Evolutionary conservation across 2,797 vertebrate species (phyloP).

Genomic region (Protosalanx chinensis): DNA sequence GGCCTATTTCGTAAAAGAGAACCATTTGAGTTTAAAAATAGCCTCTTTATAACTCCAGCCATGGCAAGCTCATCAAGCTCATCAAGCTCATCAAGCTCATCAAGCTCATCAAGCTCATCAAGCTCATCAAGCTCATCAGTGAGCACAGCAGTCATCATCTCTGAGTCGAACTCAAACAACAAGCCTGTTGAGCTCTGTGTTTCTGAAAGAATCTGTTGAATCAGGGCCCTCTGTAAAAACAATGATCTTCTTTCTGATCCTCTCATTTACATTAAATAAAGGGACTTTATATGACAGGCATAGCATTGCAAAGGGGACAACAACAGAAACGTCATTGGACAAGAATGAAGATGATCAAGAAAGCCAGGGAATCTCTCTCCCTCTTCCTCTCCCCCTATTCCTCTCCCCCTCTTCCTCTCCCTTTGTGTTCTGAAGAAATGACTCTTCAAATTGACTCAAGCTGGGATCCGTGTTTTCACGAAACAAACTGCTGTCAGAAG

Average conservation of each 20-base stretch:
- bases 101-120: no score
- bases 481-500: conserved; percentile 30
- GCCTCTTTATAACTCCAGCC: not conserved
- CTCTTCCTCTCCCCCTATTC: not conserved
- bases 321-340: no score
- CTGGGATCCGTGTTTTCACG: conserved; percentile 31
- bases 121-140: not conserved
- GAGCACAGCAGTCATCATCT: not conserved
- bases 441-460: conserved; percentile 36
- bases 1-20: not conserved
- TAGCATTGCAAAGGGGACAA: no score
- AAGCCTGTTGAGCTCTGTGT: not conserved
- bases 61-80: no score
- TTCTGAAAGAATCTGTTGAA: not conserved
- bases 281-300: no score
- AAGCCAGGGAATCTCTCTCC: no score
- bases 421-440: conserved; percentile 3
- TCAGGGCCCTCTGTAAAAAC: not conserved
- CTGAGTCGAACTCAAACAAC: not conserved
- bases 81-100: no score
- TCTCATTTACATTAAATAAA: no score
- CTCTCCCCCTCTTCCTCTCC: not conserved
- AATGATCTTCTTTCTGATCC: not conserved
- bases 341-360: no score
- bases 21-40: not conserved